Evolutionary conservation across 2,113 vertebrate genomes (phyloP), one percentile per base, ranked within the genome.

Genomic region (Hippocampus mohnikei): DNA sequence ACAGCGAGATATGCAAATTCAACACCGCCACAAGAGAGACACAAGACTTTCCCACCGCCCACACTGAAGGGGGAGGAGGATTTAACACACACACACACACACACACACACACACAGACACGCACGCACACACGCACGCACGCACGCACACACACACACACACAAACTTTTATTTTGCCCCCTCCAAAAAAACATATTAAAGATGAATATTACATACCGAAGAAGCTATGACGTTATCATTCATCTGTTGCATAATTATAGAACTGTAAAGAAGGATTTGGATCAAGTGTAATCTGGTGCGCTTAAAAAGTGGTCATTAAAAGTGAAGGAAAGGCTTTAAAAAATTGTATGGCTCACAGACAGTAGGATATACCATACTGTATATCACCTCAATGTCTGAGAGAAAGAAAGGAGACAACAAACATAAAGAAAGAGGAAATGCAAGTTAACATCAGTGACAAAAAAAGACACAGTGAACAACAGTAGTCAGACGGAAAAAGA

Each of bases 1-100:
- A 46, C 63, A 42, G 63, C 5, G 42, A 46, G 63, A 65, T 65
- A 65, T 65, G 63, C 63, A 65, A 65, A 65, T 65, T 25, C 13
- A 46, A 46, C 23, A 25, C n/a, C 42, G 15, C 41, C 63, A 65
- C 23, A 65, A 65, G 61, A 63, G 63, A 65, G n/a, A 46, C 41
- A 27, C 41, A 65, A 42, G 63, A 65, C 41, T 65, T 65, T 65
- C 63, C 63, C 63, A 65, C 63, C 63, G 15, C 33, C 23, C 13
- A 65, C 41, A 27, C 25, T 27, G 23, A 8, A 16, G 9, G 40
- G 37, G 62, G n/a, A 46, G 62, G 42, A 16, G 63, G 63, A 46
- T 48, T 65, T 65, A 37, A 27, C 41, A 27, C 27, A 65, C 41
- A 41, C 37, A 63, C 61, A 41, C 33, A 40, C 29, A 23, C 53